Conservation (phyloP, 2,797 vertebrate species). For the Spizella passerina region DNA sequence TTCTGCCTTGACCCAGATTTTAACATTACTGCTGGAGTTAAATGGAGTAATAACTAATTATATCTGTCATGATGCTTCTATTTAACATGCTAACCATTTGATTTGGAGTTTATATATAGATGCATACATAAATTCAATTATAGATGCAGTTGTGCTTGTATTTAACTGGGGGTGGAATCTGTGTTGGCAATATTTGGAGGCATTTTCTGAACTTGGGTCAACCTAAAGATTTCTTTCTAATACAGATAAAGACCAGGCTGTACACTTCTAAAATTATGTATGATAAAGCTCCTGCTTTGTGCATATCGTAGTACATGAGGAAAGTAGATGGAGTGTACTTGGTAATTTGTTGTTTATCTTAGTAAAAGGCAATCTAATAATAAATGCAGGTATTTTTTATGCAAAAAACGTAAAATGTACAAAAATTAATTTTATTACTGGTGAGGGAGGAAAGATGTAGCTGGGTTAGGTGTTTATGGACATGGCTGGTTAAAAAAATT, state of each 20-base stretch:
- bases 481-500: background rate
- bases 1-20: constrained; percentile 25
- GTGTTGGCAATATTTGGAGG: background rate
- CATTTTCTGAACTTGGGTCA: background rate
- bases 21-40: background rate
- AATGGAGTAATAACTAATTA: background rate
- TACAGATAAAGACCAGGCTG: background rate
- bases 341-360: background rate
- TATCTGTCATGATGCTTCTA: background rate
- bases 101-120: background rate
- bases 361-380: background rate
- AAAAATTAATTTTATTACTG: background rate
- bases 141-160: background rate
- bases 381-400: background rate
- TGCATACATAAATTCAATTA: background rate
- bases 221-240: background rate
- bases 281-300: background rate
- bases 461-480: background rate
- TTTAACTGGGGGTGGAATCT: background rate
- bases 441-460: background rate
- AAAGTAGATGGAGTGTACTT: background rate
- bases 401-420: background rate
- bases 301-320: background rate
- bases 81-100: background rate
- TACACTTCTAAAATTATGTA: background rate